Evolutionary conservation across 2,797 vertebrate genomes (phyloP).

Genomic region (Halcyon chelicuti): DNA sequence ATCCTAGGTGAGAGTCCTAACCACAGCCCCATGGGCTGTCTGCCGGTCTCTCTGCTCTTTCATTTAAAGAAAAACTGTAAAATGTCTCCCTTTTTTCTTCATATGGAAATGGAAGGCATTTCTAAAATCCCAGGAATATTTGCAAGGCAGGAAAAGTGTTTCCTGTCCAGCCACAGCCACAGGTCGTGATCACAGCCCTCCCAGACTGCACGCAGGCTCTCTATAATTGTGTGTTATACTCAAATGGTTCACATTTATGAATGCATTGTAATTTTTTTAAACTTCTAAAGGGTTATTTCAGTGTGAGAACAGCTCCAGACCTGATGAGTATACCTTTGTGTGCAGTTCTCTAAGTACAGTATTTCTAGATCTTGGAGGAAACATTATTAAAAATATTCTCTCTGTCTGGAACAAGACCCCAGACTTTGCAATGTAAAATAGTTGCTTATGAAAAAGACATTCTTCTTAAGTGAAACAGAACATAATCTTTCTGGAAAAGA

Average conservation of each 20-base stretch:
- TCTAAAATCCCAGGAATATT: constrained; percentile 53
- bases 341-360: not conserved
- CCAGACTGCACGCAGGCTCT: not conserved
- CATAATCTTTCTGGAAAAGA: not conserved
- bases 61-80: constrained; percentile 22
- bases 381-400: constrained; percentile 33
- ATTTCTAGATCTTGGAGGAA: constrained; percentile 19
- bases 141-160: not conserved
- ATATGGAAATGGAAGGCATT: constrained; percentile 34
- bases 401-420: constrained; percentile 21
- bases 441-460: constrained; percentile 51
- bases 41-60: not conserved
- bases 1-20: not conserved
- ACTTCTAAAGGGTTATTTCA: constrained; percentile 20
- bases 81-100: constrained; percentile 28
- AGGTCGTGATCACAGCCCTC: not conserved
- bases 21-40: constrained; percentile 27
- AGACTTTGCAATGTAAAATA: constrained; percentile 55
- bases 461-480: constrained; percentile 3
- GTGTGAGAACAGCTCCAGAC: constrained; percentile 2
- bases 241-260: not conserved
- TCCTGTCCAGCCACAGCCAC: not conserved
- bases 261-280: not conserved
- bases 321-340: constrained; percentile 10
- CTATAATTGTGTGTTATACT: not conserved